A percentile compares a stretch with the other conserved stretches of the same genome.
phyloP scores from a whole-genome alignment of 1,140 invertebrate species.

The Penaeus indicus region DNA sequence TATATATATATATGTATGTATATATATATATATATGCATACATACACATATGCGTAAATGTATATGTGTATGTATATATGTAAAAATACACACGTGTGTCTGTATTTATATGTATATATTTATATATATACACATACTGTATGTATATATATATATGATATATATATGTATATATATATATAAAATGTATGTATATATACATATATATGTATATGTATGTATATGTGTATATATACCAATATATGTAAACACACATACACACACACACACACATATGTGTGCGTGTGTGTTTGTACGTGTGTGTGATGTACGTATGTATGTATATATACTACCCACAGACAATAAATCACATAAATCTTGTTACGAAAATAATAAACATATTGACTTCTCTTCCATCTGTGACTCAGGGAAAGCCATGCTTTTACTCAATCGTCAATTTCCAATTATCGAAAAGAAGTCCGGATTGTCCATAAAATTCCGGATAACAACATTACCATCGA shows the following conservation, averaged over 20 bases:
- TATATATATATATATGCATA: conserved; percentile 23
- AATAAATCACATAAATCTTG: too few relatives aligned
- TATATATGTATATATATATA: conserved; percentile 16
- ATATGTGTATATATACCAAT: conserved; percentile 3
- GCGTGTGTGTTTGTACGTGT: not conserved
- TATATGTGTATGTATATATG: not conserved
- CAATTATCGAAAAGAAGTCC: too few relatives aligned
- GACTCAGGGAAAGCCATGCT: too few relatives aligned
- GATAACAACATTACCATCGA: too few relatives aligned
- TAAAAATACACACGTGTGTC: not conserved
- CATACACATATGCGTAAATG: not conserved
- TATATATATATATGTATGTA: not conserved
- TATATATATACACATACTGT: conserved; percentile 19
- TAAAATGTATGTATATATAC: not conserved
- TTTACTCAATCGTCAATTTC: too few relatives aligned
- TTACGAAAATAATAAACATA: too few relatives aligned
- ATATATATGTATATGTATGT: conserved; percentile 5
- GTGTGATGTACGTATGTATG: not conserved
- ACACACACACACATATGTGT: not conserved
- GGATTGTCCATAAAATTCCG: too few relatives aligned
- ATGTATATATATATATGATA: too few relatives aligned
- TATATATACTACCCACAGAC: not conserved
- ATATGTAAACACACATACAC: not conserved
- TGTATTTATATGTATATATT: not conserved
- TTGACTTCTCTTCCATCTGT: too few relatives aligned